Base-by-base conservation (phyloP, 1,140 invertebrate genomes). In the Lucilia sericata region DNA sequence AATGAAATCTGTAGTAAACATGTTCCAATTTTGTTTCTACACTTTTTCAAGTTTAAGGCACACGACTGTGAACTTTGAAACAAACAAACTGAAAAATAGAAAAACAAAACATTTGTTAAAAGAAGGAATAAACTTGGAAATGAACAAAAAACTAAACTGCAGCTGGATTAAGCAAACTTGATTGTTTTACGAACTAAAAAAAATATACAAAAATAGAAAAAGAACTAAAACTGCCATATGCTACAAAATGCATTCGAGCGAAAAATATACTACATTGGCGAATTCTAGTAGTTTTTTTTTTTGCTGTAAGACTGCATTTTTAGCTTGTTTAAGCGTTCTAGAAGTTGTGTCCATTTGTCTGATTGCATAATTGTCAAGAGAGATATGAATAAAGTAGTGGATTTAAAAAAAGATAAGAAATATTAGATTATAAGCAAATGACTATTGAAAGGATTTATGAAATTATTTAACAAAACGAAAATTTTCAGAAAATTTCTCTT, bases 31-130 rank as follows among this genome's bases (percentile, higher is more conserved):
- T 21, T 70, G n/a, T 21, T 19, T 21, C 21, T 21, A 70, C 49
- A 14, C 75, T 49, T 49, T 80, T 80, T 80, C 76, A 80, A 80
- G 76, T 80, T 80, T 80, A 80, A 49, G 76, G 76, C 76, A 78
- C 75, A 80, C 25, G 76, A 80, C 76, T 80, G 42, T 80, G 76
- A 80, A 80, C 76, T 80, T 49, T 80, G 42, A 10, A 80, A 80
- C 76, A 49, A 80, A 42, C 34, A 80, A 80, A 34, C 34, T 13
- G 17, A 8, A 5, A 76, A 12, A 36, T 7, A 36, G 30, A 76
- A 42, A 80, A 80, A 47, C 42, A 21, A 19, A 51, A 21, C 36
- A 80, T 21, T 80, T 80, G n/a, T 49, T 80, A 49, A 25, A 47
- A 49, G 19, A 80, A 51, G 42, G 13, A 78, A 78, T n/a, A 78